phyloP scores from a whole-genome alignment of 2,113 vertebrate species.

The Centropus bengalensis region DNA sequence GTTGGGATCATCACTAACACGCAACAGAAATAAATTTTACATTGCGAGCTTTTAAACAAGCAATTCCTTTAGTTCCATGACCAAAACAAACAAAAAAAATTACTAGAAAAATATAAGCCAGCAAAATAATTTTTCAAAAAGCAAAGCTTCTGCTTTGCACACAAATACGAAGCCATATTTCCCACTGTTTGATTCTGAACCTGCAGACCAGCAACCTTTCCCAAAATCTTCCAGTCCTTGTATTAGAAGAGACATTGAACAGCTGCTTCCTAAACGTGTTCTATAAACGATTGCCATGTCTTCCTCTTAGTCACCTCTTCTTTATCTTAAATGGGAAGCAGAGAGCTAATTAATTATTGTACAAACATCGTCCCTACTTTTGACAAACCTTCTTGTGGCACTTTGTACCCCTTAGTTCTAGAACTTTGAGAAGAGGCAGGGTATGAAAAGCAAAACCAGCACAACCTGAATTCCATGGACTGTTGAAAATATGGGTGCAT shows the following conservation, averaged over 20 bases:
- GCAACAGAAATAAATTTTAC: neutral
- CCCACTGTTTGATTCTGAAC: neutral
- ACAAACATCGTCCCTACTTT: neutral
- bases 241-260: neutral
- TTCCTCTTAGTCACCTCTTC: neutral
- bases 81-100: neutral
- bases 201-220: neutral
- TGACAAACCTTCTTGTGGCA: neutral
- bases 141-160: neutral
- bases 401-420: neutral
- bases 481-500: neutral
- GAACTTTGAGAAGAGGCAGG: neutral
- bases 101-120: neutral
- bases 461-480: neutral
- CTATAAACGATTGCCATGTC: neutral
- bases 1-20: neutral
- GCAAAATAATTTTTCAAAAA: neutral
- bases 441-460: neutral
- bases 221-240: neutral
- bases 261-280: neutral
- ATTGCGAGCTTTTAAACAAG: neutral
- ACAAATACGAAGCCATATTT: neutral
- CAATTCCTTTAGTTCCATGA: neutral
- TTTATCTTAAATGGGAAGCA: neutral
- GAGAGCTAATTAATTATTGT: neutral